These are phyloP conservation scores for Hydrozoanthus gracilis DNA, from an alignment of 92 coral and sea anemone genomes.

Conservation along the genomic window DNA sequence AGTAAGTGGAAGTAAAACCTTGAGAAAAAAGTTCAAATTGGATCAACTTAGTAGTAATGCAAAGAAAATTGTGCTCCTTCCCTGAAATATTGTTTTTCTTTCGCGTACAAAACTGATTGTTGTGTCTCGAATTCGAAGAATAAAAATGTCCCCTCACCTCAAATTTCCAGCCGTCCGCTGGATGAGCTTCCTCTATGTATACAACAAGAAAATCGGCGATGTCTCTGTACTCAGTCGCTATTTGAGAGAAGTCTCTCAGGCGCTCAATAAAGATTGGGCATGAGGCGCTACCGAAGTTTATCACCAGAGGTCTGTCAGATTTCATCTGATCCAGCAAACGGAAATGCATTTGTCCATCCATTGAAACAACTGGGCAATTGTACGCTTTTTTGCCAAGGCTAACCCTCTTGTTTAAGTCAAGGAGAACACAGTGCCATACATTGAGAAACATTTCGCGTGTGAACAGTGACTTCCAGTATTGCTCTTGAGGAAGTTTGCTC, in stretches of 20 bases:
- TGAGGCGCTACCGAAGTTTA: constrained; percentile 60
- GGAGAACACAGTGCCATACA: constrained; percentile 52
- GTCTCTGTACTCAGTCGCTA: constrained; percentile 39
- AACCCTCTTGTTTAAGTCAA: constrained; percentile 52
- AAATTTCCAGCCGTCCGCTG: constrained; percentile 64
- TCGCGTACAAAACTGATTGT: no score
- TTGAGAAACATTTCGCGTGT: constrained; percentile 59
- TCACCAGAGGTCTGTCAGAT: constrained; percentile 46
- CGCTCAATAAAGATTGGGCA: constrained; percentile 56
- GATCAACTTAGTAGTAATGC: no score
- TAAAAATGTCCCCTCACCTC: constrained; percentile 42
- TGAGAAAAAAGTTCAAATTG: no score
- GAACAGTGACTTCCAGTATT: constrained; percentile 61
- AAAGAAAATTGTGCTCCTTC: no score
- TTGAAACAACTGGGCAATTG: constrained; percentile 53
- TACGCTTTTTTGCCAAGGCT: constrained; percentile 50
- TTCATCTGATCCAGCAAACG: constrained; percentile 57
- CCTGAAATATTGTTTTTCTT: no score
- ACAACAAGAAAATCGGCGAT: constrained; percentile 58
- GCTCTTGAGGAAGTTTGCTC: constrained; percentile 31
- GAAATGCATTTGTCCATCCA: constrained; percentile 52
- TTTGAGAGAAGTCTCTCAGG: constrained; percentile 44
- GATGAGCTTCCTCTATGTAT: constrained; percentile 66
- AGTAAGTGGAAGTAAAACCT: no score
- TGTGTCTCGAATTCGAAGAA: no score